These are phyloP conservation scores for Lasioglossum figueresi DNA, from an alignment of 2,888 invertebrate species.

Conservation along the genomic window DNA sequence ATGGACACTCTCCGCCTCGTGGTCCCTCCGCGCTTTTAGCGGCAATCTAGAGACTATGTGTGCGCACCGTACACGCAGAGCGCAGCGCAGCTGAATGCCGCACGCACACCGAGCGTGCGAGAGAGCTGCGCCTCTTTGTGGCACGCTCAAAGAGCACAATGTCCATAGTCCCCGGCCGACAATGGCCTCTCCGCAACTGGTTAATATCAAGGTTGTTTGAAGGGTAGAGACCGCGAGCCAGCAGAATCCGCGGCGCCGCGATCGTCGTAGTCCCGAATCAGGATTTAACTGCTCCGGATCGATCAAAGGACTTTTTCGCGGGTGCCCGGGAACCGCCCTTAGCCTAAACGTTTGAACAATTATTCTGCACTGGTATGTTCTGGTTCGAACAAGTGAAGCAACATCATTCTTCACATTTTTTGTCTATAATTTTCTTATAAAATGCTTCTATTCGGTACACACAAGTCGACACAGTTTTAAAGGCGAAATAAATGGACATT, in stretches of 20 bases:
- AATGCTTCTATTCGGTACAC: no score
- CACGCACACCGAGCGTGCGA: conserved; percentile 71
- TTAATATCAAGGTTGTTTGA: conserved; percentile 81
- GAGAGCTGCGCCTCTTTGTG: conserved; percentile 72
- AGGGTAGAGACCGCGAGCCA: conserved; percentile 69
- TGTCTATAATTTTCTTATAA: no score
- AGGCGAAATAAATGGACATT: no score
- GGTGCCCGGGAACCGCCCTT: no score
- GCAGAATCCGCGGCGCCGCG: conserved; percentile 48
- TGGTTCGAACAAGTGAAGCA: no score
- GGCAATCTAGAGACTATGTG: conserved; percentile 74
- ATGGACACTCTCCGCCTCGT: conserved; percentile 66
- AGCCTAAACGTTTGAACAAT: no score
- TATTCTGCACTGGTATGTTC: no score
- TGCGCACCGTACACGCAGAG: conserved; percentile 17
- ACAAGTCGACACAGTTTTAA: no score
- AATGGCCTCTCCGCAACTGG: conserved; percentile 79
- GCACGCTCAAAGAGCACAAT: conserved; percentile 79
- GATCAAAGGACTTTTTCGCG: background rate
- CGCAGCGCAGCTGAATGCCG: conserved; percentile 65
- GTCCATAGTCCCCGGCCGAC: conserved; percentile 77
- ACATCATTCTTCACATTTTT: no score
- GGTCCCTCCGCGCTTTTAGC: conserved; percentile 70
- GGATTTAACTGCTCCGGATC: background rate
- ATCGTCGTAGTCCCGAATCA: background rate